Conservation (phyloP, 2,113 vertebrate species). For the Quiscalus mexicanus region DNA sequence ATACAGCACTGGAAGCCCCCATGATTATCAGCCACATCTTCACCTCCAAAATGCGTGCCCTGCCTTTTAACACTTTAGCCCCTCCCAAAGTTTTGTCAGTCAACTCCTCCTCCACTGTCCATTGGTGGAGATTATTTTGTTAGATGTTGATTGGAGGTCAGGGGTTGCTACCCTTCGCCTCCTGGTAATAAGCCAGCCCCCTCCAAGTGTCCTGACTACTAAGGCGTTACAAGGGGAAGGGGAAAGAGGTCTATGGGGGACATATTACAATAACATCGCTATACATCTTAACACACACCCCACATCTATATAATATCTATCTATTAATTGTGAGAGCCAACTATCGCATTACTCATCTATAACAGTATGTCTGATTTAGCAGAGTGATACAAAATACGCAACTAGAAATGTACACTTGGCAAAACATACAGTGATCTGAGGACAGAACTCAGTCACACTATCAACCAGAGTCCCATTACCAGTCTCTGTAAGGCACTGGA, state of each 20-base stretch:
- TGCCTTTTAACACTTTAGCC: background rate
- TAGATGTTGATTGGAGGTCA: background rate
- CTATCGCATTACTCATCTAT: background rate
- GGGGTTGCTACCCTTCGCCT: background rate
- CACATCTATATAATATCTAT: background rate
- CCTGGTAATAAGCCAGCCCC: background rate
- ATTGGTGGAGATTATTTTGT: background rate
- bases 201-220: background rate
- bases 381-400: background rate
- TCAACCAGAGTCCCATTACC: rapidly evolving
- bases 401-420: background rate
- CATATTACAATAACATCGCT: background rate
- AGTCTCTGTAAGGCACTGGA: rapidly evolving
- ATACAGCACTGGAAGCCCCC: rapidly evolving
- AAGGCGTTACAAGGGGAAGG: background rate
- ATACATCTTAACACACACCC: background rate
- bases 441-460: rapidly evolving
- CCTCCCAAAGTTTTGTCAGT: background rate
- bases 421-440: rapidly evolving
- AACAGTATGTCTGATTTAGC: background rate
- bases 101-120: background rate
- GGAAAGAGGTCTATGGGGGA: background rate
- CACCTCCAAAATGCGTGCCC: background rate
- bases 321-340: background rate
- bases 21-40: rapidly evolving